Conservation (phyloP, 2,113 vertebrate species). For the Lonchura striata region DNA sequence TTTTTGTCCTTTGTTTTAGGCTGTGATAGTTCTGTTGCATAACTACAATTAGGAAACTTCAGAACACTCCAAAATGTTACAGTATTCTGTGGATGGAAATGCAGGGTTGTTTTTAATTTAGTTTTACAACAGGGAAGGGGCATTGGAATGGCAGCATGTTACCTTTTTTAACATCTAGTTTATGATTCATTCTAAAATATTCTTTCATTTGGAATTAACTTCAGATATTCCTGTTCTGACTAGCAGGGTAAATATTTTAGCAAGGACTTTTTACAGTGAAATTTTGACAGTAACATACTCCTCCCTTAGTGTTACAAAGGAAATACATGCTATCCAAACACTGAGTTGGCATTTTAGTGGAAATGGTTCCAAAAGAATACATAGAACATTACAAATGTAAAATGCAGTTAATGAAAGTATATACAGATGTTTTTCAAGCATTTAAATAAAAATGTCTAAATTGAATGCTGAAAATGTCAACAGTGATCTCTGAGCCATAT, state of each 20-base stretch:
- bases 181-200: conserved; percentile 42
- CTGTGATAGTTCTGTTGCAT: conserved; percentile 29
- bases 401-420: conserved; percentile 47
- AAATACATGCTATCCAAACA: conserved; percentile 46
- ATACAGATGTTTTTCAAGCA: conserved; percentile 45
- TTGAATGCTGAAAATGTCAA: conserved; percentile 37
- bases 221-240: conserved; percentile 56
- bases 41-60: conserved; percentile 28
- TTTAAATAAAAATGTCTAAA: conserved; percentile 60
- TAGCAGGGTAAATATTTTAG: conserved; percentile 46
- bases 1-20: conserved; percentile 33
- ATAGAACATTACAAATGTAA: conserved; percentile 46
- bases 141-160: neutral
- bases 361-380: conserved; percentile 24
- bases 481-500: neutral
- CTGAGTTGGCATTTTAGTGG: neutral
- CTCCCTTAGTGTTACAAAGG: conserved; percentile 35
- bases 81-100: neutral
- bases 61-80: conserved; percentile 3
- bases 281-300: conserved; percentile 43
- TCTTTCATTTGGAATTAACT: conserved; percentile 57
- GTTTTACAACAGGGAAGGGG: neutral
- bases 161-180: neutral
- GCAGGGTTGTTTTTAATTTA: neutral
- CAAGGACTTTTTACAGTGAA: conserved; percentile 33